Evolutionary conservation across 1,140 invertebrate species (phyloP).

Genomic region (Pogonognathellus flavescens): DNA sequence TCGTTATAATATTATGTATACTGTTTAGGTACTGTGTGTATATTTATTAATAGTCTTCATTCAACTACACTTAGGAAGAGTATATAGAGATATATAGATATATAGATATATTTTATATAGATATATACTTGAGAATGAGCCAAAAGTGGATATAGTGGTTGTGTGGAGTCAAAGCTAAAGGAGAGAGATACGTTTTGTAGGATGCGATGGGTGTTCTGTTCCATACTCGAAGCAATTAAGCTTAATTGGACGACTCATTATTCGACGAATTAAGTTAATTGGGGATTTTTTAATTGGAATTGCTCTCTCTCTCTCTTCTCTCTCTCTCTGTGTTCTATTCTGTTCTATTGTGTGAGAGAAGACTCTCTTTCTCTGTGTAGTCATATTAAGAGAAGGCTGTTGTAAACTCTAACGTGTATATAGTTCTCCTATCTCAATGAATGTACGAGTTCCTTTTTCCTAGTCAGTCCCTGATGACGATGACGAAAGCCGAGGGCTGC

Average conservation of each 20-base stretch:
- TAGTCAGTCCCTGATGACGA: conserved; percentile 2
- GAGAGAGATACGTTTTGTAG: conserved; percentile 3
- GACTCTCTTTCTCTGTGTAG: not conserved
- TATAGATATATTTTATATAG: too few relatives aligned
- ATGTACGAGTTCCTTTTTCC: not conserved
- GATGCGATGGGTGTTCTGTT: conserved; percentile 25
- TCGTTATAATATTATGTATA: too few relatives aligned
- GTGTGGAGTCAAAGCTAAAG: too few relatives aligned
- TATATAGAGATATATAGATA: too few relatives aligned
- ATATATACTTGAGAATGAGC: too few relatives aligned
- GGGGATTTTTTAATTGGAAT: conserved; percentile 67
- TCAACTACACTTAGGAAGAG: too few relatives aligned
- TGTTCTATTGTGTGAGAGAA: conserved; percentile 3
- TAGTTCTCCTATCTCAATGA: not conserved
- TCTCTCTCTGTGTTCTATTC: conserved; percentile 37
- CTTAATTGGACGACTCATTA: conserved; percentile 68
- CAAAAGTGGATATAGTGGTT: too few relatives aligned
- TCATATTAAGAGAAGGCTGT: too few relatives aligned
- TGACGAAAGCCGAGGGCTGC: too few relatives aligned
- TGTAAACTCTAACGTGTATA: too few relatives aligned
- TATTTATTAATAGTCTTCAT: too few relatives aligned
- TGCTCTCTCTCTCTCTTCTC: conserved; percentile 57
- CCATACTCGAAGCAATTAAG: conserved; percentile 67
- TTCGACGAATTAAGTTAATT: conserved; percentile 68
- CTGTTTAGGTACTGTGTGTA: too few relatives aligned